Percentiles rank a stretch among this genome's conserved stretches.
Evolutionary conservation across 1,140 invertebrate genomes (phyloP).

Genomic region (Potamilus streckersoni): DNA sequence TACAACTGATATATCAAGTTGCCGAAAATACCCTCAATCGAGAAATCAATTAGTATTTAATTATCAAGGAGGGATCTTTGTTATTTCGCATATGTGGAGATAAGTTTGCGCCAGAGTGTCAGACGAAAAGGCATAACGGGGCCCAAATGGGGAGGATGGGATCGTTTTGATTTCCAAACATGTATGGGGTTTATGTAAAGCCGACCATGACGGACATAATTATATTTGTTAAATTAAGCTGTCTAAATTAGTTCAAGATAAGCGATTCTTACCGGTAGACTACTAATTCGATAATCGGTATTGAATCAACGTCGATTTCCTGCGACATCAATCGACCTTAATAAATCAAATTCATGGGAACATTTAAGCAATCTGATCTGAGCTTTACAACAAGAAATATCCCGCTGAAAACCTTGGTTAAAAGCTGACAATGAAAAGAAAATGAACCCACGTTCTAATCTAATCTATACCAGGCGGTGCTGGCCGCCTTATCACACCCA

Average conservation of each 20-base stretch:
- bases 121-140: no score
- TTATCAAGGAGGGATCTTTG: no score
- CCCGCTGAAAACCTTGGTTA: conserved; percentile 15
- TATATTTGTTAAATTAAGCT: no score
- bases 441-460: conserved; percentile 17
- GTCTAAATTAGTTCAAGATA: neutral
- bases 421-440: conserved; percentile 15
- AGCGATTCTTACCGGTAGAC: neutral
- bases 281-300: neutral
- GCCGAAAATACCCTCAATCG: no score
- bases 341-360: conserved; percentile 5
- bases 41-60: no score
- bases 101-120: no score
- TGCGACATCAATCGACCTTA: neutral
- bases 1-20: no score
- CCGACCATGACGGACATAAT: no score
- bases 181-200: no score
- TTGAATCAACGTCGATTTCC: neutral
- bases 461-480: conserved; percentile 23
- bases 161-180: no score
- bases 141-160: no score
- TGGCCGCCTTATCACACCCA: conserved; percentile 6
- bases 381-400: conserved; percentile 9
- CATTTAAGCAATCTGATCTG: conserved; percentile 7
- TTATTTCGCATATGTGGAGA: no score